Evolutionary conservation across 1,140 invertebrate genomes (phyloP).

Genomic region (Drosophila busckii): DNA sequence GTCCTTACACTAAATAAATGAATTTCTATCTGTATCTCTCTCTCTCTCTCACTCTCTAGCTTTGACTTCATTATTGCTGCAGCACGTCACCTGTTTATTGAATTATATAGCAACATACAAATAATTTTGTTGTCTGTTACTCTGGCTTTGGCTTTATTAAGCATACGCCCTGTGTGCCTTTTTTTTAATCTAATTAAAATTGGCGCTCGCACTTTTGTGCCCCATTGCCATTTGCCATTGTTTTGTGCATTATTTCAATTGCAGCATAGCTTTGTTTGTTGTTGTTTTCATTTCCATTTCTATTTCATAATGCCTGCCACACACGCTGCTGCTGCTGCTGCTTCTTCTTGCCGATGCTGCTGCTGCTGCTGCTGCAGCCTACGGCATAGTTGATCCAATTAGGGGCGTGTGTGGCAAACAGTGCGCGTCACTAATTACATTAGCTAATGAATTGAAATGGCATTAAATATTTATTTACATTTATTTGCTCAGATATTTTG

Average conservation of each 20-base stretch:
- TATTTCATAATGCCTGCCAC: constrained; percentile 21
- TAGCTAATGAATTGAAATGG: constrained; percentile 67
- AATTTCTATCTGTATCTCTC: constrained; percentile 1
- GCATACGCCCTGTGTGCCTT: constrained; percentile 46
- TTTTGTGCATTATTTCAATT: constrained; percentile 56
- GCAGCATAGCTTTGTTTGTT: constrained; percentile 46
- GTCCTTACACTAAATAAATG: not conserved
- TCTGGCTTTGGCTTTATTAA: constrained; percentile 44
- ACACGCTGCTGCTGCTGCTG: not conserved
- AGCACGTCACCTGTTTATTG: constrained; percentile 58
- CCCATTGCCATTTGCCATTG: constrained; percentile 18
- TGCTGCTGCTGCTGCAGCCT: constrained; percentile 5
- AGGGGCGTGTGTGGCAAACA: constrained; percentile 18
- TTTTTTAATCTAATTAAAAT: constrained; percentile 65
- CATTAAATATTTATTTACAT: constrained; percentile 58
- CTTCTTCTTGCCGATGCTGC: constrained; percentile 3
- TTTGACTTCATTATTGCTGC: constrained; percentile 63
- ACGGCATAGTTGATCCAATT: constrained; percentile 55
- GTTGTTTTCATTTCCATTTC: constrained; percentile 8
- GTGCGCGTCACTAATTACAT: constrained; percentile 54
- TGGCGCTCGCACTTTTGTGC: constrained; percentile 28
- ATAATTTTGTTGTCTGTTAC: not conserved
- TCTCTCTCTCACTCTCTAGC: constrained; percentile 6
- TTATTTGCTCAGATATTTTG: constrained; percentile 44
- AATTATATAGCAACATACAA: constrained; percentile 43